Evolutionary conservation across 1,140 invertebrate species (phyloP), one percentile per base, ranked within the genome.

Genomic region (Zaprionus gabonicus): DNA sequence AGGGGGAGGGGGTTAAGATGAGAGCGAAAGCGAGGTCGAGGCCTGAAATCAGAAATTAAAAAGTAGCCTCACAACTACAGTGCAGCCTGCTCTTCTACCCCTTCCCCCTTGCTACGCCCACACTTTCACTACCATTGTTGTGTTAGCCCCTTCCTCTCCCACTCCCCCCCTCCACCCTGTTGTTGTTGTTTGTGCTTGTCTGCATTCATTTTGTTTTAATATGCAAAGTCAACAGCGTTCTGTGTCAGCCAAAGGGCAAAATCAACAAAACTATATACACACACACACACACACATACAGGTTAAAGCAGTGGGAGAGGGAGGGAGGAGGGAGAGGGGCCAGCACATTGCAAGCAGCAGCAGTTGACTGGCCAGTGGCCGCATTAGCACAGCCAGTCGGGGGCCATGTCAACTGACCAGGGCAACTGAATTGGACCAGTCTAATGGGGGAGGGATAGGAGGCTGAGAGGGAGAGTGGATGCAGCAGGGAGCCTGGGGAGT

Each of bases 181-280:
- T 65, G 28, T 63, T 75, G 59, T 38, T 70, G 59, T 36, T 68
- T 64, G 58, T 81, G 71, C 44, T 73, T 71, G 60, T 71, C 56
- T 85, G 82, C 82, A 84, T 85, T 87, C 80, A 84, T 87, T 87
- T 87, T 78, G 83, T 88, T 87, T 88, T 88, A 88, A 87, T 84
- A 88, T 88, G 84, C 84, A 87, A 84, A 88, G 81, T 86, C 82
- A 86, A 88, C 83, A 87, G 73, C 84, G 73, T 85, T 85, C 74
- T 84, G 81, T 84, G 82, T 85, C 75, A 78, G 82, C 82, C 82
- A 78, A 84, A 85, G 82, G 82, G 84, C 84, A 88, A 84, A 87
- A 84, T 88, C 81, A 87, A 86, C 83, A 86, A 60, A 82, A 77
- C 84, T 74, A 75, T 58, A 68, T 68, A 74, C 62, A 63, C 53